Evolutionary conservation across 2,113 vertebrate genomes (phyloP).

Genomic region (Camarhynchus parvulus): DNA sequence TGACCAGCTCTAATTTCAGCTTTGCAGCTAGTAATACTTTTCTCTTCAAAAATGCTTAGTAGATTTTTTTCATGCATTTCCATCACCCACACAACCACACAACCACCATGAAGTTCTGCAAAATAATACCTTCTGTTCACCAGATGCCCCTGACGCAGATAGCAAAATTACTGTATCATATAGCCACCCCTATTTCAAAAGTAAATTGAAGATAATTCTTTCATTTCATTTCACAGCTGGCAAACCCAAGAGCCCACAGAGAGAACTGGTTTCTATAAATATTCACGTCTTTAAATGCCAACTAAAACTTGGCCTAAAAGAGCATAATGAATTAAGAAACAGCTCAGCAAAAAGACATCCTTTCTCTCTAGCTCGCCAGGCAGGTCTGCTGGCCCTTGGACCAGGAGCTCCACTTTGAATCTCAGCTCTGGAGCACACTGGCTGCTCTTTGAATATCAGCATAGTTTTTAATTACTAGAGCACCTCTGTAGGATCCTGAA

Average conservation of each 20-base stretch:
- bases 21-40: neutral
- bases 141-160: neutral
- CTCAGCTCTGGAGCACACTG: neutral
- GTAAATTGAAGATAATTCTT: conserved; percentile 17
- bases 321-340: neutral
- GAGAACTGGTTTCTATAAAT: conserved; percentile 26
- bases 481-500: neutral
- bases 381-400: neutral
- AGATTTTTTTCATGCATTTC: neutral
- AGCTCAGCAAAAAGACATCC: neutral
- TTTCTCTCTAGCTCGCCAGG: neutral
- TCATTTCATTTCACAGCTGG: conserved; percentile 31
- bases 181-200: neutral
- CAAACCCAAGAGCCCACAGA: neutral
- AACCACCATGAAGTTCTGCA: neutral
- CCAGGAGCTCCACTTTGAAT: neutral
- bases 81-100: conserved; percentile 32
- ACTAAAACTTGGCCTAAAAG: conserved; percentile 22
- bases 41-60: conserved; percentile 16
- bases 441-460: neutral
- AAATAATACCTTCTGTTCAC: conserved; percentile 29
- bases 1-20: conserved; percentile 20
- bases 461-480: neutral
- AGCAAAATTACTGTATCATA: neutral
- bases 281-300: conserved; percentile 1